Evolutionary conservation across 64 coral and sea anemone species (phyloP), one percentile per base, ranked within the genome.

Genomic region (Actinia tenebrosa): DNA sequence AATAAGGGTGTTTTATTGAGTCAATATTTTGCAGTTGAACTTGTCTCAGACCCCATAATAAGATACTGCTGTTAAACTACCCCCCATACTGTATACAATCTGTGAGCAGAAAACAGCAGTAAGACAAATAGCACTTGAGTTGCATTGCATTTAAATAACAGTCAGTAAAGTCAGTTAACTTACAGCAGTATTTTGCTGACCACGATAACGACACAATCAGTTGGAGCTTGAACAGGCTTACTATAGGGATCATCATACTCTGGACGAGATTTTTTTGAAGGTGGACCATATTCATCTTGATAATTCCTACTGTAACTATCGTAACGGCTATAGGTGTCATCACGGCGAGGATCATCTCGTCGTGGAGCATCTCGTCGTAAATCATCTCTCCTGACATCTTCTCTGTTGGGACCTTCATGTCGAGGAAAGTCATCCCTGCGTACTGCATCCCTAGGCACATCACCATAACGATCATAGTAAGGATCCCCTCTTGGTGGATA

Each of bases 121-220:
- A 64, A 55, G 11, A 1, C 5, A 55, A 55, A 8, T 8, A 55
- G 5, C 11, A 6, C 16, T 64, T 15, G 20, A 20, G 61, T 20
- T 64, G 61, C 61, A 64, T 64, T 64, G 16, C 16, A 61, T 61
- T 3, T 3, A 66, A 7, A 66, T 4, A 19, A 64, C 6, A 16
- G 61, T 17, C 17, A 64, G 61, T 19, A 20, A 64, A 6, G 20
- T 20, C 2, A 61, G 8, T 86, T 16, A 69, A 91, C 82, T 45
- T 83, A 99, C 97, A 87, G 88, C 71, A 95, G 89, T 56, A 92
- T 80, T 89, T 91, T 95, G 61, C 93, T 99, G 72, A 99, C 89
- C 10, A 99, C 88, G 25, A 99, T 91, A 83, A 99, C 91, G 4
- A 95, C 97, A 89, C 97, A 99, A 87, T 99, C 97, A 64, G 93